These are phyloP conservation scores for Papio anubis DNA, from an alignment of 2,113 vertebrate species.

Conservation along the genomic window DNA sequence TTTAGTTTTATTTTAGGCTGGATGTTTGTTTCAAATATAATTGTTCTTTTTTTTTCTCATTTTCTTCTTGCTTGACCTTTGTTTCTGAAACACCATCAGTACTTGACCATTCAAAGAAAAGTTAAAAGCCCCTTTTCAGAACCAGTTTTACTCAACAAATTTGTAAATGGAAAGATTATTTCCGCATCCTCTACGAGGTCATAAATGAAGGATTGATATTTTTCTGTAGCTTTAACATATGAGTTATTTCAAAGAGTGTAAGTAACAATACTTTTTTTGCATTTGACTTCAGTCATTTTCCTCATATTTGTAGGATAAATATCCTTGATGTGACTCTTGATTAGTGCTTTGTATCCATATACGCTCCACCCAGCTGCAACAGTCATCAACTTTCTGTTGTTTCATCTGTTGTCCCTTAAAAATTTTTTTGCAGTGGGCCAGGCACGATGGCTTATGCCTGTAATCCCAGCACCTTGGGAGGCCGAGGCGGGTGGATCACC, in stretches of 20 bases:
- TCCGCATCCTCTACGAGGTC: background rate
- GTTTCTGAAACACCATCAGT: background rate
- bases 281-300: constrained; percentile 35
- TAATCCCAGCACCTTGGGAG: no score
- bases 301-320: background rate
- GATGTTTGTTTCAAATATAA: constrained; percentile 1
- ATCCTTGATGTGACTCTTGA: background rate
- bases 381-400: background rate
- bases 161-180: background rate
- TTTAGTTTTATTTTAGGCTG: background rate
- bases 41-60: background rate
- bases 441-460: no score
- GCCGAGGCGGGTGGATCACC: no score
- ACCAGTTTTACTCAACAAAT: background rate
- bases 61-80: background rate
- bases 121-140: background rate
- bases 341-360: background rate
- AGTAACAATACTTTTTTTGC: background rate
- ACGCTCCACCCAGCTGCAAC: background rate
- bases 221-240: background rate
- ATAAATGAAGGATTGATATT: background rate
- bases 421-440: background rate
- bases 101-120: constrained; percentile 5
- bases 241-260: background rate
- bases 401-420: background rate